Evolutionary conservation across 92 coral and sea anemone species (phyloP).

Genomic region (Bergia puertoricense): DNA sequence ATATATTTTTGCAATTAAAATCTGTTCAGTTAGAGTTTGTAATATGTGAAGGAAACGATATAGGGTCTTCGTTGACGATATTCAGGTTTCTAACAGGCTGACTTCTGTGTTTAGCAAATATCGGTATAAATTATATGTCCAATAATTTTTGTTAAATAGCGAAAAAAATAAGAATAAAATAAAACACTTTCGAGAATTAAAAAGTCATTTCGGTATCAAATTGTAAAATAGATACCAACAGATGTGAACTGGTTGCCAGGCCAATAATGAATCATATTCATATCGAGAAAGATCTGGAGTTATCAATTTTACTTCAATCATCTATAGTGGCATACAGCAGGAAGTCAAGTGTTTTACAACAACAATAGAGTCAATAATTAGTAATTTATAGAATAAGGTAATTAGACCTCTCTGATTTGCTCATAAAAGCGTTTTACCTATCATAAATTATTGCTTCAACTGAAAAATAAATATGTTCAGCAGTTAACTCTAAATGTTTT

Average conservation of each 20-base stretch:
- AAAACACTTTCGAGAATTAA: not conserved
- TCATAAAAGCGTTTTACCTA: too few species aligned
- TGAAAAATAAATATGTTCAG: too few species aligned
- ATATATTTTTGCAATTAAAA: too few species aligned
- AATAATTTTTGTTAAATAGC: too few species aligned
- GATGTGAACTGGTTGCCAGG: not conserved
- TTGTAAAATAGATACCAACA: not conserved
- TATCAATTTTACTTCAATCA: not conserved
- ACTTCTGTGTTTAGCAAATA: not conserved
- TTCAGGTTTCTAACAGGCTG: too few species aligned
- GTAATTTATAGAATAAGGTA: too few species aligned
- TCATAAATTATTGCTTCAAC: not conserved
- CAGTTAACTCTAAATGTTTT: too few species aligned
- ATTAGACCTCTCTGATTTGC: not conserved
- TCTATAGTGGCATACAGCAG: not conserved
- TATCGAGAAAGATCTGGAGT: not conserved
- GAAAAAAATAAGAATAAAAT: too few species aligned
- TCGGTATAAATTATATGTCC: not conserved
- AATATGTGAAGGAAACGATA: not conserved
- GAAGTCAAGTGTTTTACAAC: not conserved
- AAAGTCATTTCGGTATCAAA: not conserved
- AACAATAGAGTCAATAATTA: not conserved
- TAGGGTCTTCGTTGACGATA: too few species aligned
- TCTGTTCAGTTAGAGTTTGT: not conserved
- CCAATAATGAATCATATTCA: not conserved